These are phyloP conservation scores for Eristalis arbustorum DNA, from an alignment of 2,888 invertebrate genomes.

Conservation along the genomic window DNA sequence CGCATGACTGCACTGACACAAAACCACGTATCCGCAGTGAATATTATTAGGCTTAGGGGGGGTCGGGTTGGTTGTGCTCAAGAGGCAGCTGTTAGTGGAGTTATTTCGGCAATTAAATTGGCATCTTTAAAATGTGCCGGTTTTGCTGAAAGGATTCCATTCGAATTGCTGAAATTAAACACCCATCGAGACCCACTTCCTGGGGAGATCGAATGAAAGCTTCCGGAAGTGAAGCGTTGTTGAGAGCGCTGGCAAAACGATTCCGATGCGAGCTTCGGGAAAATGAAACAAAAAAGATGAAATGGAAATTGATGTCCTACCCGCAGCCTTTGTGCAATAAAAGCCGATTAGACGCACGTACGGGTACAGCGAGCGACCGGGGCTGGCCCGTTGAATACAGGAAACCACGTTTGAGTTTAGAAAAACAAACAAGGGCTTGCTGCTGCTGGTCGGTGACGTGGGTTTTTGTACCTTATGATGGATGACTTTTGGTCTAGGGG, in stretches of 20 bases:
- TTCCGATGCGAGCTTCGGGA: not conserved
- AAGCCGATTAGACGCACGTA: slow-evolving; percentile 55
- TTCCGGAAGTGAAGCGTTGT: not conserved
- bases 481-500: too few relatives aligned
- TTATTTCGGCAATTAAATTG: slow-evolving; percentile 16
- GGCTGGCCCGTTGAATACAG: not conserved
- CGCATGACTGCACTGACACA: slow-evolving; percentile 31
- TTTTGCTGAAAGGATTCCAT: slow-evolving; percentile 33
- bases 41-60: not conserved
- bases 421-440: not conserved
- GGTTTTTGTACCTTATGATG: not conserved
- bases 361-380: not conserved
- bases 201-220: not conserved
- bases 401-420: not conserved
- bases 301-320: slow-evolving; percentile 16
- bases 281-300: slow-evolving; percentile 16
- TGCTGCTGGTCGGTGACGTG: not conserved
- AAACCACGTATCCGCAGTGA: slow-evolving; percentile 31
- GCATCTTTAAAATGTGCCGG: slow-evolving; percentile 1
- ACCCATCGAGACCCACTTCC: not conserved
- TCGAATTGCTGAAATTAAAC: not conserved
- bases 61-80: not conserved
- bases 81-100: not conserved
- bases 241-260: not conserved
- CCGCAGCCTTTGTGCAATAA: not conserved